Percentiles rank a stretch among this genome's conserved stretches.
phyloP scores from a whole-genome alignment of 2,888 invertebrate genomes.

The Epistrophella euchroma region DNA sequence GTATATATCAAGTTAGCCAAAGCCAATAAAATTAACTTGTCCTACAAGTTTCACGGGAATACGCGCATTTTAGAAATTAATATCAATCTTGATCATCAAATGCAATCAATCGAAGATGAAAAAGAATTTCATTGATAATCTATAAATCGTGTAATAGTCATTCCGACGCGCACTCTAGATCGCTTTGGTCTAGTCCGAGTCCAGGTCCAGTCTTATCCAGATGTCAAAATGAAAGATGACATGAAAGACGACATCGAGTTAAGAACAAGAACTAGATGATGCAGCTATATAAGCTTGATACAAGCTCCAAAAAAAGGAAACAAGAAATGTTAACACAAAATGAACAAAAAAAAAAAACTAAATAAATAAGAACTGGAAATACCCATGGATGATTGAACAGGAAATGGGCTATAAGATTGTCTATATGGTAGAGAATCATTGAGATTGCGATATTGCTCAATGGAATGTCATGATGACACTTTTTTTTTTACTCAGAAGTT shows the following conservation, averaged over 20 bases:
- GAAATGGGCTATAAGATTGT: slow-evolving; percentile 61
- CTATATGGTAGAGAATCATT: slow-evolving; percentile 23
- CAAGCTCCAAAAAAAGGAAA: slow-evolving; percentile 36
- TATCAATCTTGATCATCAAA: slow-evolving; percentile 36
- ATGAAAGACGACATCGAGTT: slow-evolving; percentile 11
- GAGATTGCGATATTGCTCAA: slow-evolving; percentile 64
- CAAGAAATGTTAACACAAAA: slow-evolving; percentile 8
- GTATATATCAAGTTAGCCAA: background rate
- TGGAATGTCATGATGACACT: slow-evolving; percentile 72
- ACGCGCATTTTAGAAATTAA: slow-evolving; percentile 22
- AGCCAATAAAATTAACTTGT: slow-evolving; percentile 13
- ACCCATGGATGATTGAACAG: slow-evolving; percentile 68
- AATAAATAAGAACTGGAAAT: slow-evolving; percentile 43
- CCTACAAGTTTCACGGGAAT: slow-evolving; percentile 12
- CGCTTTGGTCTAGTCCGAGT: slow-evolving; percentile 1
- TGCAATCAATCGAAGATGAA: slow-evolving; percentile 29
- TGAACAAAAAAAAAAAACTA: background rate
- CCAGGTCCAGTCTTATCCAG: slow-evolving; percentile 18
- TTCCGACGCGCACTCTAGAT: slow-evolving; percentile 13
- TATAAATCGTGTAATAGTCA: slow-evolving; percentile 36
- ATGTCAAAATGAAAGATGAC: slow-evolving; percentile 67
- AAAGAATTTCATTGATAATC: slow-evolving; percentile 50
- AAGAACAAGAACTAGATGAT: slow-evolving; percentile 20
- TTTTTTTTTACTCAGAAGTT: slow-evolving; percentile 53
- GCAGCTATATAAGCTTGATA: slow-evolving; percentile 41